phyloP scores from a whole-genome alignment of 2,113 vertebrate species.

The Eira barbara region DNA sequence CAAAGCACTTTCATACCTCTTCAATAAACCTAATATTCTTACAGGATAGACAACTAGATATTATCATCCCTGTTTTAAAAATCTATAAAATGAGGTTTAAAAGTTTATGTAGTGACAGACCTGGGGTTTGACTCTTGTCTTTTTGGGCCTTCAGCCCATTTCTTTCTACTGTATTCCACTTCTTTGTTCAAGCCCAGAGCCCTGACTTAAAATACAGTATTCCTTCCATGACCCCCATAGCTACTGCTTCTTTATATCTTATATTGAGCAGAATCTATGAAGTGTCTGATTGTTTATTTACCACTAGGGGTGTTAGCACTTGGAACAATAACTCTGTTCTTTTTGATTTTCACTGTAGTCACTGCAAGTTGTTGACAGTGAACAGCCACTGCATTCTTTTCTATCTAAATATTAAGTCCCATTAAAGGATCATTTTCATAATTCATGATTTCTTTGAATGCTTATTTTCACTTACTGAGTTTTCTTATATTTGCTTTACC shows the following conservation, averaged over 20 bases:
- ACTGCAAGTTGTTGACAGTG: neutral
- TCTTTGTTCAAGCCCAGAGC: neutral
- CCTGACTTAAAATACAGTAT: neutral
- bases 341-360: constrained; percentile 29
- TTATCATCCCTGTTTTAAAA: neutral
- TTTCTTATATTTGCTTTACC: neutral
- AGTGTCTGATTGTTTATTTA: neutral
- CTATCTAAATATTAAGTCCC: neutral
- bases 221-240: neutral
- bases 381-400: neutral
- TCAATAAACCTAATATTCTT: neutral
- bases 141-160: neutral
- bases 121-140: neutral
- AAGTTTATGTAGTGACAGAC: neutral
- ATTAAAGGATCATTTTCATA: constrained; percentile 12
- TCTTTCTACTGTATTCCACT: neutral
- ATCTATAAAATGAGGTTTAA: neutral
- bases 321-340: neutral
- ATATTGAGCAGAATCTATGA: neutral
- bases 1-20: neutral
- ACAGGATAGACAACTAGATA: neutral
- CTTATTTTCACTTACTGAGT: neutral
- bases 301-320: neutral
- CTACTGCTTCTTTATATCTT: neutral
- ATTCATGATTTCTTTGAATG: neutral